These are phyloP conservation scores for Sebastes iracundus DNA, from an alignment of 2,797 vertebrate species.

Conservation along the genomic window DNA sequence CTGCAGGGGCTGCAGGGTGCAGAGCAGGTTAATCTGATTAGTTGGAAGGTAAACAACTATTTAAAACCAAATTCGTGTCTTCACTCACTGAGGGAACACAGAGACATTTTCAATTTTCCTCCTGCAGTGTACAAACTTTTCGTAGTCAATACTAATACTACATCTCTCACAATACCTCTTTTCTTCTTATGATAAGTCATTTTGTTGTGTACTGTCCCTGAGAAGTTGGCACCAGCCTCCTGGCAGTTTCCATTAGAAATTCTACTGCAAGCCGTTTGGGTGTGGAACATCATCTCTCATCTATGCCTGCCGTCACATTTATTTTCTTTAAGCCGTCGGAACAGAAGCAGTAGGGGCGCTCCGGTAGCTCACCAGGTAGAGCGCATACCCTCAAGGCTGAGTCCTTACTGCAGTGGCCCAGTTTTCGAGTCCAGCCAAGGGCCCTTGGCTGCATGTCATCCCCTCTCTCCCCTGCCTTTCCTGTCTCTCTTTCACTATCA, in stretches of 20 bases:
- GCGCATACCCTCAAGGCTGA: background rate
- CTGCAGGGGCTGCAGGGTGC: background rate
- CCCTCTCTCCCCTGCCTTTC: too few species aligned
- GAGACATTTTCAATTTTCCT: background rate
- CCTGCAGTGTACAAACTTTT: background rate
- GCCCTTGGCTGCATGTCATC: too few species aligned
- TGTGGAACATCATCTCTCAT: background rate
- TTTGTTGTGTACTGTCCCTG: background rate
- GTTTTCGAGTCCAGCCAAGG: background rate
- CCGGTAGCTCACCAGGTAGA: background rate
- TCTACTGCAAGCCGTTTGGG: background rate
- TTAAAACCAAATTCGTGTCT: background rate
- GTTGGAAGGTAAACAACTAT: background rate
- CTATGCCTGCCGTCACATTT: background rate
- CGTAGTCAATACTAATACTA: background rate
- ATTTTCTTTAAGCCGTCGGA: background rate
- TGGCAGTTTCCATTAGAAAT: background rate
- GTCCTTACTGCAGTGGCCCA: background rate
- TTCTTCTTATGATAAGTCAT: background rate
- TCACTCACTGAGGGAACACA: background rate
- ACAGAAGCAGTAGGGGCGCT: background rate
- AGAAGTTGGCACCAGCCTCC: background rate
- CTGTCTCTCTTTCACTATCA: too few species aligned
- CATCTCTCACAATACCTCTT: background rate
- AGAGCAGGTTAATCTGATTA: conserved; percentile 9